Evolutionary conservation across 2,113 vertebrate species (phyloP).

Genomic region (Oplegnathus fasciatus): DNA sequence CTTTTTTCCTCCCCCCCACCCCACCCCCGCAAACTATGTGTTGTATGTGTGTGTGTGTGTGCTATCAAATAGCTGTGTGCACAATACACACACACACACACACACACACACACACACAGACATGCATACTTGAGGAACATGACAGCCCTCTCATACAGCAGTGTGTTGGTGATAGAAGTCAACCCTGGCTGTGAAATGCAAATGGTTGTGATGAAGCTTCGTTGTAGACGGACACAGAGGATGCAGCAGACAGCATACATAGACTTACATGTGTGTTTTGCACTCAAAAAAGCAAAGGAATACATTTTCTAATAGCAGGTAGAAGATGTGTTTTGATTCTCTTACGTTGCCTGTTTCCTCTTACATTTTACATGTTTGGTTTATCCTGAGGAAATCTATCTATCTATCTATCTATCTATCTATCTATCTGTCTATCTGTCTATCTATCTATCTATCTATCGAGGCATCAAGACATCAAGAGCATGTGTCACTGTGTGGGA

Average conservation of each 20-base stretch:
- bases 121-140: constrained; percentile 62
- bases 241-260: constrained; percentile 59
- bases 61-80: constrained; percentile 58
- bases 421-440: neutral
- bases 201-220: constrained; percentile 60
- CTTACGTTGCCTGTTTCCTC: neutral
- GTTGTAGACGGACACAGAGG: constrained; percentile 39
- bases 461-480: no score
- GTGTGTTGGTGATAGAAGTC: constrained; percentile 71
- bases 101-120: neutral
- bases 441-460: no score
- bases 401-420: no score
- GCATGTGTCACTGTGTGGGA: neutral
- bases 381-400: neutral
- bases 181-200: constrained; percentile 74
- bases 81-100: constrained; percentile 30
- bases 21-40: constrained; percentile 17
- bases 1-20: constrained; percentile 35
- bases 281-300: constrained; percentile 31
- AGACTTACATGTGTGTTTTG: constrained; percentile 42
- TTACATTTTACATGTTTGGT: neutral
- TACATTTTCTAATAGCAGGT: constrained; percentile 26
- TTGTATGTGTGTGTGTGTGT: constrained; percentile 24
- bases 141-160: constrained; percentile 70
- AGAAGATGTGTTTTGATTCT: constrained; percentile 17